Evolutionary conservation across 2,888 invertebrate genomes (phyloP), one percentile per base, ranked within the genome.

Genomic region (Pasiphila rectangulata): DNA sequence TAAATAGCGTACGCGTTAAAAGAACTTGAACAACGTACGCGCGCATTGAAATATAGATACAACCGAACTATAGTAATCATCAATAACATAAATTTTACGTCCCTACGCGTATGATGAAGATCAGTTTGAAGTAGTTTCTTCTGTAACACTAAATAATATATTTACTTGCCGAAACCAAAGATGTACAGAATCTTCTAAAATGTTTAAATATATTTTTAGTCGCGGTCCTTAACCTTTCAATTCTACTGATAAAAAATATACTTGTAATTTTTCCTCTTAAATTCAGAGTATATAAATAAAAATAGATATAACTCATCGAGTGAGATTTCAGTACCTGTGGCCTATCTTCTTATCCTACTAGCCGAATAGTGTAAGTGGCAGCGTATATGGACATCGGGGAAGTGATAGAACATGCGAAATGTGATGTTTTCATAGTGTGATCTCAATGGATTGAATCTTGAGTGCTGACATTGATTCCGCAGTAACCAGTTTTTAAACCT

Each of bases 401-500:
- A 38, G 35, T 37, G 36, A 34, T 21, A 70, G 66, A 79, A 76
- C 77, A 79, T 79, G 73, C 51, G 70, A 78, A 78, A 69, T 82
- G 80, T 82, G 82, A 83, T 84, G 76, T 6, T 72, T 75, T 72
- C 67, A 61, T 69, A 65, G 69, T 69, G 79, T 83, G 86, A 85
- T 85, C 86, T 84, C 83, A 79, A 71, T 66, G 68, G 69, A 77
- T 76, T 75, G 67, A 72, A 67, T 67, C 62, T 62, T 55, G 60
- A 61, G 56, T 64, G 61, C 62, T 67, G 71, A 72, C 73, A 70
- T 63, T 64, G 61, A 61, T 65, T 62, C 48, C 61, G 59, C 51
- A 63, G 52, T 51, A 43, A 43, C 46, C 43, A 51, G 39, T 36
- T 42, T 42, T 19, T 41, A 27, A 30, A 43, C 20, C 34, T 24